Percentiles rank a stretch among this genome's conserved stretches.
These are phyloP conservation scores for Danio kyathit DNA, from an alignment of 2,797 vertebrate genomes.

Conservation along the genomic window DNA sequence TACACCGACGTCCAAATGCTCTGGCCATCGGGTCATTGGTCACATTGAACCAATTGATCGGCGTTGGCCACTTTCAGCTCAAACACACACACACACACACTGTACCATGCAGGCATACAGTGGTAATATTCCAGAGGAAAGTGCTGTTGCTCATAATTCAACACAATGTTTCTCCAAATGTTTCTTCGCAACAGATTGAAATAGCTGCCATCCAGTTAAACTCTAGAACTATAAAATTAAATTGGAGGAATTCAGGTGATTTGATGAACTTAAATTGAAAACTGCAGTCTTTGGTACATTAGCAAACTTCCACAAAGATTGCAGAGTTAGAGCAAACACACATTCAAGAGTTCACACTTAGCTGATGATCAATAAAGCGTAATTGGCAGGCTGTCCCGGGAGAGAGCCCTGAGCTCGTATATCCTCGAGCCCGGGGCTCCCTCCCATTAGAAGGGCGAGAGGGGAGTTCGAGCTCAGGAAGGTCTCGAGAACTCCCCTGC, in stretches of 20 bases:
- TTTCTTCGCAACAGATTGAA: not conserved
- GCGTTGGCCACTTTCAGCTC: not conserved
- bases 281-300: not conserved
- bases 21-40: slow-evolving; percentile 6
- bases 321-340: not conserved
- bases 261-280: not conserved
- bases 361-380: too few relatives aligned
- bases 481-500: too few relatives aligned
- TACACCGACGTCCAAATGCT: slow-evolving; percentile 3
- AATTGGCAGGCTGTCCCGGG: too few relatives aligned
- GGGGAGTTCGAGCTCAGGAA: too few relatives aligned
- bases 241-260: not conserved
- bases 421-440: too few relatives aligned
- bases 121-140: not conserved
- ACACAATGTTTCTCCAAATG: not conserved
- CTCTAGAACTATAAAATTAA: not conserved
- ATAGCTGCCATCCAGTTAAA: not conserved
- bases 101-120: not conserved
- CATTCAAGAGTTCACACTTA: too few relatives aligned
- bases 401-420: too few relatives aligned
- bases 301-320: not conserved
- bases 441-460: too few relatives aligned
- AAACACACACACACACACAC: not conserved
- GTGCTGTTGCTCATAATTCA: not conserved
- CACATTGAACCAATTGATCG: not conserved